A percentile compares a stretch with the other conserved stretches of the same genome.
Evolutionary conservation across 2,888 invertebrate genomes (phyloP).

Genomic region (Mylabris sibirica): DNA sequence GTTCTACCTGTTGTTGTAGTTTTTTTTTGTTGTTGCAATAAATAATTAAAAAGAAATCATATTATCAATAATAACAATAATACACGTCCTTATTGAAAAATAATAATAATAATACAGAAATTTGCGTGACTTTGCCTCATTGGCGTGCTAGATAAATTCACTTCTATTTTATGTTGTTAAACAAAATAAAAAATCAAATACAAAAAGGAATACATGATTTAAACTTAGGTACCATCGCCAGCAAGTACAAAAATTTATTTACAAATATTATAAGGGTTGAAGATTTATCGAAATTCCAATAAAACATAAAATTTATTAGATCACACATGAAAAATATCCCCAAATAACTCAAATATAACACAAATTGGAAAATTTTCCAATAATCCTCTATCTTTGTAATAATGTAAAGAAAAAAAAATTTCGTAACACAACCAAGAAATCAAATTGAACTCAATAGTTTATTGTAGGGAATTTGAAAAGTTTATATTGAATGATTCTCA

Average conservation of each 20-base stretch:
- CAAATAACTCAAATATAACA: conserved; percentile 15
- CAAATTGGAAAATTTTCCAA: not conserved
- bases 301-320: conserved; percentile 23
- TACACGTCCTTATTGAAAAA: not conserved
- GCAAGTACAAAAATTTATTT: conserved; percentile 22
- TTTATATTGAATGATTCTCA: not conserved
- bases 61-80: not conserved
- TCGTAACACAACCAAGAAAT: not conserved
- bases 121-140: conserved; percentile 39
- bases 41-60: not conserved
- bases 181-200: not conserved
- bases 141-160: conserved; percentile 32
- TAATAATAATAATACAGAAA: conserved; percentile 12
- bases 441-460: not conserved
- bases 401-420: no score
- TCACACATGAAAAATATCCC: conserved; percentile 19
- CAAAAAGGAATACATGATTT: conserved; percentile 29
- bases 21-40: no score
- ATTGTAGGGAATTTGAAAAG: not conserved
- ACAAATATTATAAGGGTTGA: not conserved
- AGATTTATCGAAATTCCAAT: conserved; percentile 36
- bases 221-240: conserved; percentile 41
- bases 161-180: conserved; percentile 11
- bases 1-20: no score
- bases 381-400: no score